Conservation (phyloP, 2,888 invertebrate genomes). For the Gortyna flavago region DNA sequence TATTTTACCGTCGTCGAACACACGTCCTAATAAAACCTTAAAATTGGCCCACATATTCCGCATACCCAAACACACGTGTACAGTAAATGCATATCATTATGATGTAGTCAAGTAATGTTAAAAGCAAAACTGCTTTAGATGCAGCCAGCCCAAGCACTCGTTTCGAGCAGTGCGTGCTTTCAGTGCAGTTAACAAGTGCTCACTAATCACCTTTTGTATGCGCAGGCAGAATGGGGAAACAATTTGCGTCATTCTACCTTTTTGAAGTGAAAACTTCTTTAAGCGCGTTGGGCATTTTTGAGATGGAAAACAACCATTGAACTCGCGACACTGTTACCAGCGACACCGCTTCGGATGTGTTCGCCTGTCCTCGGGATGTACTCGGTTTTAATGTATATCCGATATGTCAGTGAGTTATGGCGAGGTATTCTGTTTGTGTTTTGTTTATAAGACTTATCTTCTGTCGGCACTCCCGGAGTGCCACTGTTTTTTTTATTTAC, state of each 20-base stretch:
- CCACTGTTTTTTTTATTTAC: too few relatives aligned
- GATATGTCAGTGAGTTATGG: too few relatives aligned
- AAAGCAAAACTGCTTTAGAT: constrained; percentile 49
- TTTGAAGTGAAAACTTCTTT: too few relatives aligned
- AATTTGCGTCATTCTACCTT: constrained; percentile 53
- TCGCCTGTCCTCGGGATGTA: too few relatives aligned
- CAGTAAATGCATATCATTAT: constrained; percentile 40
- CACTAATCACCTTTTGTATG: constrained; percentile 60
- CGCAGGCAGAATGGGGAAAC: constrained; percentile 47
- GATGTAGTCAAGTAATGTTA: constrained; percentile 39
- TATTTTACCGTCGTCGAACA: neutral
- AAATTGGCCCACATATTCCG: neutral
- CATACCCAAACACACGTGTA: neutral
- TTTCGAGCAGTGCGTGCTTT: constrained; percentile 56
- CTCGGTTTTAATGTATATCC: too few relatives aligned
- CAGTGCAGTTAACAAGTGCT: constrained; percentile 60
- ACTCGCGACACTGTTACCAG: too few relatives aligned
- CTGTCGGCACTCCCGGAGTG: too few relatives aligned
- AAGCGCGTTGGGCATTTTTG: too few relatives aligned
- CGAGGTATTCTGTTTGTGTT: too few relatives aligned
- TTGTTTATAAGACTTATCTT: too few relatives aligned
- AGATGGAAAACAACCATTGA: too few relatives aligned
- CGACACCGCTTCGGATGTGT: too few relatives aligned
- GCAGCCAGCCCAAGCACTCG: constrained; percentile 15
- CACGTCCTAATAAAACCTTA: neutral